These are phyloP conservation scores for Endotricha flammealis DNA, from an alignment of 2,888 invertebrate genomes.

Conservation along the genomic window DNA sequence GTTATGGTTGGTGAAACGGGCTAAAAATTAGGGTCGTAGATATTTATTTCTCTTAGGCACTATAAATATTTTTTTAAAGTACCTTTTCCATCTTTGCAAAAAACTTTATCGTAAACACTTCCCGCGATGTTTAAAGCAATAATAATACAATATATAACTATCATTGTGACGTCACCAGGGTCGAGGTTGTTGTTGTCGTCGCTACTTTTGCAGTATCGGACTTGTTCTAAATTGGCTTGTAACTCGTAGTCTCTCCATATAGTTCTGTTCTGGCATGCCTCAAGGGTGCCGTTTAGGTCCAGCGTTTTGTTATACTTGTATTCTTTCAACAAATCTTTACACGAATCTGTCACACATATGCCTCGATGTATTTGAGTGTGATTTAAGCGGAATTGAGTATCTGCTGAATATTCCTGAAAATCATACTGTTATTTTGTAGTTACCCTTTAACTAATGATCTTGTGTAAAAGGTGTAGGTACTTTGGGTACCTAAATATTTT, in stretches of 20 bases:
- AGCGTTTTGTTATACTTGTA: conserved; percentile 15
- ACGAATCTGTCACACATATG: conserved; percentile 49
- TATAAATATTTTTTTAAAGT: conserved; percentile 6
- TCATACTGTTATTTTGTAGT: too few species aligned
- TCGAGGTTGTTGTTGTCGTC: conserved; percentile 36
- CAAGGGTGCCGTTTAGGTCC: conserved; percentile 23
- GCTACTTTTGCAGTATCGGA: conserved; percentile 48
- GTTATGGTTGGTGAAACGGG: too few species aligned
- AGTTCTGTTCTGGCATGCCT: conserved; percentile 34
- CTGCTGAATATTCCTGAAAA: conserved; percentile 56
- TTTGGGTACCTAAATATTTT: too few species aligned
- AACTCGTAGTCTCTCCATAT: conserved; percentile 34
- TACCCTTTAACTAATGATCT: too few species aligned
- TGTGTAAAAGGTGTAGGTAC: too few species aligned
- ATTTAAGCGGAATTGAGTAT: conserved; percentile 56
- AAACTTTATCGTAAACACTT: conserved; percentile 45
- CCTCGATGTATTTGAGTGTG: conserved; percentile 62
- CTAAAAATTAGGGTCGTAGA: too few species aligned
- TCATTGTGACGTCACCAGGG: conserved; percentile 41
- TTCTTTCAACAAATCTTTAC: conserved; percentile 41
- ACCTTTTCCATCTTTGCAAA: conserved; percentile 38
- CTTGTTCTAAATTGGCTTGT: conserved; percentile 37
- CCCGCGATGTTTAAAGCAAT: conserved; percentile 47
- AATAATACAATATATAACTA: conserved; percentile 43
- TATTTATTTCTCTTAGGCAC: too few species aligned